Conservation (phyloP, 2,113 vertebrate genomes). For the Rallus limicola region DNA sequence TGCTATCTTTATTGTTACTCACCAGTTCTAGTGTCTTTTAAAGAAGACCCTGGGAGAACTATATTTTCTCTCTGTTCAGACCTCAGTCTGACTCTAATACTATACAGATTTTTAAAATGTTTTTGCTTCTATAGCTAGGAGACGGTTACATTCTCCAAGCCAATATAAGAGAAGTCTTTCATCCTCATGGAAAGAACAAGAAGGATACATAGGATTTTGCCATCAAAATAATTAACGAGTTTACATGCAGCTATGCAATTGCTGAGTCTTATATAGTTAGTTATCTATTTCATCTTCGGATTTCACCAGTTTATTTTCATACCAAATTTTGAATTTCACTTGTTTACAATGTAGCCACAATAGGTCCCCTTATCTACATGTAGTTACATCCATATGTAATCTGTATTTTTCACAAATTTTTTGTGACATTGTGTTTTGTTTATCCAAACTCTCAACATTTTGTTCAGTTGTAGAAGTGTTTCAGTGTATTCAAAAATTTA, state of each 20-base stretch:
- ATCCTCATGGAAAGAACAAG: neutral
- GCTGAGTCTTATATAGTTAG: neutral
- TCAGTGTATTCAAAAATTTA: neutral
- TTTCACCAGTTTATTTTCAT: neutral
- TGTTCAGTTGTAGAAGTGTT: neutral
- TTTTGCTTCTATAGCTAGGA: neutral
- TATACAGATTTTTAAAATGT: neutral
- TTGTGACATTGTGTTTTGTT: neutral
- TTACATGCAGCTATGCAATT: neutral
- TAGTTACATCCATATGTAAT: neutral
- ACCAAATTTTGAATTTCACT: neutral
- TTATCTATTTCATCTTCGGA: neutral
- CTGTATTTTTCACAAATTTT: neutral
- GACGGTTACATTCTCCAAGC: fast-evolving
- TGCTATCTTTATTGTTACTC: neutral
- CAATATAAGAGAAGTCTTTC: neutral
- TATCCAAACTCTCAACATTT: neutral
- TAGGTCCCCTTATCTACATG: neutral
- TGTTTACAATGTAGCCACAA: neutral
- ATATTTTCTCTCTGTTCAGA: neutral
- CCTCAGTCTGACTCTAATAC: neutral
- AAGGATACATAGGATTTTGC: neutral
- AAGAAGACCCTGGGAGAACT: neutral
- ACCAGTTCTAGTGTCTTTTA: neutral
- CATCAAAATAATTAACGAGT: neutral